Percentiles rank a stretch among this genome's conserved stretches.
phyloP scores from a whole-genome alignment of 2,797 vertebrate species.

The Micrastur ruficollis region DNA sequence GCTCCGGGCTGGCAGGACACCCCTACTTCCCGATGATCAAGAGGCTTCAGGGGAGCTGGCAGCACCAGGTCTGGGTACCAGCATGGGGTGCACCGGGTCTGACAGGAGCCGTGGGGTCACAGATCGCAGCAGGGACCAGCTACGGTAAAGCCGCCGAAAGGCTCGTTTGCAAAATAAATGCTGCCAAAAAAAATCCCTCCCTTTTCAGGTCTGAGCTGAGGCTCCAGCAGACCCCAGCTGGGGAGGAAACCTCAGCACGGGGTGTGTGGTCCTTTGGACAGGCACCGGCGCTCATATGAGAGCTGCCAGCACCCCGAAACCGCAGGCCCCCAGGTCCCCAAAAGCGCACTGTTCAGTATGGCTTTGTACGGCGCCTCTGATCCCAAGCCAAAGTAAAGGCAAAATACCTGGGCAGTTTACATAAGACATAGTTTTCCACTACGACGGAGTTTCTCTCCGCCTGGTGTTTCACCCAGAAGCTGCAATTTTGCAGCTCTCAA shows the following conservation, averaged over 20 bases:
- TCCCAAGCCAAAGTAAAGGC: not conserved
- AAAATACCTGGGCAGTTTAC: conserved; percentile 13
- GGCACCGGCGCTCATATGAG: accelerated
- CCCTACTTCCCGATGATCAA: accelerated
- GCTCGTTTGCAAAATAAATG: not conserved
- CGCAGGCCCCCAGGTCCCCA: not conserved
- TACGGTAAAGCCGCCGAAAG: not conserved
- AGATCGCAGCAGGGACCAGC: accelerated
- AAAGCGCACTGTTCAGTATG: not conserved
- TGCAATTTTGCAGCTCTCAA: conserved; percentile 21
- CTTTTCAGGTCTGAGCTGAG: not conserved
- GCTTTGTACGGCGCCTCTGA: not conserved
- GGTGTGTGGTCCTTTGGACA: not conserved
- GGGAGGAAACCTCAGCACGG: not conserved
- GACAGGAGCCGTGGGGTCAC: not conserved
- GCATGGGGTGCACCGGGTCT: accelerated
- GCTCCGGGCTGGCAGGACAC: not conserved
- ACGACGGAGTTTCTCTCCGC: not conserved
- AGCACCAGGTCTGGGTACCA: accelerated
- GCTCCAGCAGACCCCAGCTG: not conserved
- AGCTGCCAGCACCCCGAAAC: not conserved
- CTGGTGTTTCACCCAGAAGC: not conserved
- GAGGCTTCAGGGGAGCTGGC: not conserved
- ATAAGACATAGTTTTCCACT: conserved; percentile 27
- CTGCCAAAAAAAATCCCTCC: not conserved